These are phyloP conservation scores for Ganaspis brasiliensis DNA, from an alignment of 2,888 invertebrate genomes.

Conservation along the genomic window DNA sequence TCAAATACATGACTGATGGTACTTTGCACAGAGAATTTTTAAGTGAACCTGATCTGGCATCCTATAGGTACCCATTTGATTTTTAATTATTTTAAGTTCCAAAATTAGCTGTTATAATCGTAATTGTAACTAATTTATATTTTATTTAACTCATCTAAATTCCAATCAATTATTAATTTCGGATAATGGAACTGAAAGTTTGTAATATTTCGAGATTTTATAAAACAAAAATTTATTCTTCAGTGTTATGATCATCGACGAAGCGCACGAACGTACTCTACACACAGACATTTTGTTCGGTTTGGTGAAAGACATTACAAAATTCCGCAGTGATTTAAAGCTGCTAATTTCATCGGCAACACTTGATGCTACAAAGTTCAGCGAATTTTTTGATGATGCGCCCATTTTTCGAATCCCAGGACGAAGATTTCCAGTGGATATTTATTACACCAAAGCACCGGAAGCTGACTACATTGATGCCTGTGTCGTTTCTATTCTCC, in stretches of 20 bases:
- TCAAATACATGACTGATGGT: slow-evolving; percentile 99
- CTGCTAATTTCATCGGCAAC: slow-evolving; percentile 99
- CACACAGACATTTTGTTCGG: slow-evolving; percentile 99
- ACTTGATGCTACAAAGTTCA: slow-evolving; percentile 98
- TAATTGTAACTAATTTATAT: no score
- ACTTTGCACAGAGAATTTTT: slow-evolving; percentile 98
- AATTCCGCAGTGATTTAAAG: slow-evolving; percentile 96
- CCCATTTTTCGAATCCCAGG: slow-evolving; percentile 99
- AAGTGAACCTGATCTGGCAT: slow-evolving; percentile 96
- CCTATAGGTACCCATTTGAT: slow-evolving; percentile 92
- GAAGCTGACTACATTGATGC: slow-evolving; percentile 99
- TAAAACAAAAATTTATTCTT: not conserved
- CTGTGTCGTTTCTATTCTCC: slow-evolving; percentile 97
- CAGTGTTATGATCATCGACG: slow-evolving; percentile 99
- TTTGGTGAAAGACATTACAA: slow-evolving; percentile 96
- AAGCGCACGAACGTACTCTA: slow-evolving; percentile 98
- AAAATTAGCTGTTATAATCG: no score
- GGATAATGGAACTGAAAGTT: no score
- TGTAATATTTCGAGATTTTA: no score
- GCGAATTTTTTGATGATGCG: slow-evolving; percentile 98
- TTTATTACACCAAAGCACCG: slow-evolving; percentile 99
- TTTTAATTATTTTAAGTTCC: no score
- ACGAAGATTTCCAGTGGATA: slow-evolving; percentile 98
- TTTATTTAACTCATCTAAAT: no score
- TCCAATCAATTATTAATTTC: slow-evolving; percentile 1